Percentiles rank a stretch among this genome's conserved stretches.
These are phyloP conservation scores for Diplazon laetatorius DNA, from an alignment of 2,888 invertebrate species.

Conservation along the genomic window DNA sequence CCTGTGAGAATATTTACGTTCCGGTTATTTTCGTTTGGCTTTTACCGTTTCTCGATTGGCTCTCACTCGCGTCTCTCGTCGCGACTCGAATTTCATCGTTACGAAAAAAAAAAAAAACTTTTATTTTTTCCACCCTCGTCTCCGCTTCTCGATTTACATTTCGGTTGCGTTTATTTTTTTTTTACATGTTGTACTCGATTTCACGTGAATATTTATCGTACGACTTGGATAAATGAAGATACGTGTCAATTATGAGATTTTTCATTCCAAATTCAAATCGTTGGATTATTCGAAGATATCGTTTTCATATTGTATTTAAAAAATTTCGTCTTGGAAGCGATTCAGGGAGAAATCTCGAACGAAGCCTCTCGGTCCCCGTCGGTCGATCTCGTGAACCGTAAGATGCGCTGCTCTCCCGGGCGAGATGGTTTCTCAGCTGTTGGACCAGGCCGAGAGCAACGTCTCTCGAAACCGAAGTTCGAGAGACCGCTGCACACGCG, in stretches of 20 bases:
- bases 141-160: conserved; percentile 31
- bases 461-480: conserved; percentile 1
- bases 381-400: background rate
- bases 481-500: conserved; percentile 50
- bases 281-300: background rate
- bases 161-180: conserved; percentile 42
- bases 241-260: conserved; percentile 49
- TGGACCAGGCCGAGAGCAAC: background rate
- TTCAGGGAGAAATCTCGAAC: conserved; percentile 65
- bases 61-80: conserved; percentile 43
- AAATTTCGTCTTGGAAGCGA: conserved; percentile 42
- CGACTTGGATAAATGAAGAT: conserved; percentile 47
- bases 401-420: conserved; percentile 44
- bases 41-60: conserved; percentile 65
- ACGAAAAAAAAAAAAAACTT: too few species aligned
- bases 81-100: conserved; percentile 58
- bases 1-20: conserved; percentile 62
- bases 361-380: conserved; percentile 20
- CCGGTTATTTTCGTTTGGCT: conserved; percentile 64
- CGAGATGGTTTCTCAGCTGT: conserved; percentile 26
- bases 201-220: conserved; percentile 41
- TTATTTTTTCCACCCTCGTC: conserved; percentile 45
- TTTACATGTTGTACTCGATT: conserved; percentile 17
- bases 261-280: too few species aligned
- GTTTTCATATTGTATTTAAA: too few species aligned